These are phyloP conservation scores for Muscicapa striata DNA, from an alignment of 2,797 vertebrate genomes.

Conservation along the genomic window DNA sequence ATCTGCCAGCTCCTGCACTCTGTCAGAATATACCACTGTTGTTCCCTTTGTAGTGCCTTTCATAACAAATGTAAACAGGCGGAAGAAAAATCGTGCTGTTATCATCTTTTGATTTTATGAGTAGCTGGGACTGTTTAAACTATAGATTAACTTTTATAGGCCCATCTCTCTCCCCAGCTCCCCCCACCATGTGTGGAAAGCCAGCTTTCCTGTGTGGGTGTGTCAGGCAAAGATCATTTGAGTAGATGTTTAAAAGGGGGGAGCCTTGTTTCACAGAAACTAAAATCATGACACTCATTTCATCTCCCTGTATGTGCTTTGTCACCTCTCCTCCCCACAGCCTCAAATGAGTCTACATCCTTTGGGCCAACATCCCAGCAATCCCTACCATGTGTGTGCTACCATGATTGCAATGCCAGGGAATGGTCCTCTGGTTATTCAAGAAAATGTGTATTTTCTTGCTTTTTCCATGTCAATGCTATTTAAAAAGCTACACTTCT, in stretches of 20 bases:
- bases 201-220: not conserved
- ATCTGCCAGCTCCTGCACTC: slow-evolving; percentile 71
- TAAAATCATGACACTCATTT: not conserved
- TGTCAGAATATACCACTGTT: slow-evolving; percentile 56
- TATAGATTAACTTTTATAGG: slow-evolving; percentile 49
- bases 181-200: not conserved
- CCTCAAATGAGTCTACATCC: not conserved
- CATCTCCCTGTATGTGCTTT: not conserved
- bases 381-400: not conserved
- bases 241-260: not conserved
- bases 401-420: not conserved
- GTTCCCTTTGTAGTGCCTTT: slow-evolving; percentile 63
- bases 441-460: not conserved
- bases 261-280: not conserved
- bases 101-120: slow-evolving; percentile 58
- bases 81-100: slow-evolving; percentile 61
- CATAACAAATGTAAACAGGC: slow-evolving; percentile 61
- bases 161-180: not conserved
- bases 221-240: not conserved
- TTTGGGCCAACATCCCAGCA: not conserved
- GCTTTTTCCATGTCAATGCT: not conserved
- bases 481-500: not conserved
- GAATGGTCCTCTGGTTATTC: not conserved
- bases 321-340: not conserved
- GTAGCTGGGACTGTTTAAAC: slow-evolving; percentile 45